Base-by-base conservation (phyloP, 1,140 invertebrate species). In the Nautilus pompilius region DNA sequence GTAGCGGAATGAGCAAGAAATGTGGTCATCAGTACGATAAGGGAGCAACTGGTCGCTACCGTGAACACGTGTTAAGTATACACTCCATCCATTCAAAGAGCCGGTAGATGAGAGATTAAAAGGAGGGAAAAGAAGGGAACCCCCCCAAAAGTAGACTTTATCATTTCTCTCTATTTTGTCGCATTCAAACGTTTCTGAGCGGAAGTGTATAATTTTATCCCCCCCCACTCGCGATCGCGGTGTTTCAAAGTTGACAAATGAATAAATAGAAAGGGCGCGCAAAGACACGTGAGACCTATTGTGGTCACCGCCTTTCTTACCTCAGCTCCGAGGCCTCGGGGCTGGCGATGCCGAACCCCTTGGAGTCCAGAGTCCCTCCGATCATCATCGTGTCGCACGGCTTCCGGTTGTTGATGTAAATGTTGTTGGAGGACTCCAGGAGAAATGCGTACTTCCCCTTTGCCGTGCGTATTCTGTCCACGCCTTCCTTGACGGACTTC, bases 261-360 rank as follows among this genome's bases (percentile, higher is more conserved):
- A 33, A 34, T 13, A 45, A 26, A 36, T 17, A 45, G 17, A 60
- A 10, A 59, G 8, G 24, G 51, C 30, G 48, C n/a, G 33, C 15
- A 33, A 45, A 15, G 13, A 41, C 20, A 20, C 24, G 20, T 56
- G 4, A 63, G 8, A 45, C 34, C 28, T 10, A 58, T 24, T 20
- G 51, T 34, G 17, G 17, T 4, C n/a, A n/a, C n/a, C n/a, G n/a
- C n/a, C n/a, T n/a, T 61, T 15, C 29, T 49, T 62, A 81, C 80
- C 77, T 78, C 29, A 96, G 84, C 8, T 90, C 89, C 8, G 94
- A 97, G 65, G 91, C 91, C 48, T 94, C 87, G 0, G 93, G 90
- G 20, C 93, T 96, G 1, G 93, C 95, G 49, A 98, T 89, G 22
- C 94, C 95, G 82, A 96, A 98, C 59, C 94, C 93, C 82, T 96